These are phyloP conservation scores for Falcunculus frontatus DNA, from an alignment of 2,113 vertebrate species.

Conservation along the genomic window DNA sequence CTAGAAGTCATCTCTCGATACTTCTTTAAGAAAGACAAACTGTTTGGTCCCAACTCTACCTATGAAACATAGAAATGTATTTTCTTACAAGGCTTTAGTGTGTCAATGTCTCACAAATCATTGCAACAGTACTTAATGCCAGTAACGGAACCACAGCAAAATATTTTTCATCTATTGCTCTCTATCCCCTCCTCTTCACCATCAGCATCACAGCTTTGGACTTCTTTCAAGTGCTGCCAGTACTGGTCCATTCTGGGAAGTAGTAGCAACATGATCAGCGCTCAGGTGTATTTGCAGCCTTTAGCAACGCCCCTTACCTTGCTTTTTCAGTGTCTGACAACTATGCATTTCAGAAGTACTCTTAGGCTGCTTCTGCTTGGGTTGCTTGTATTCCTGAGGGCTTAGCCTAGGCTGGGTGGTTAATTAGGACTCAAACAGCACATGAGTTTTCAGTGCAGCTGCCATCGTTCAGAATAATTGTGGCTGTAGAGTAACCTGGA, in stretches of 20 bases:
- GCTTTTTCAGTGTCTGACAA: neutral
- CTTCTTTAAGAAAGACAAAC: neutral
- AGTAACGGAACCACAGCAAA: neutral
- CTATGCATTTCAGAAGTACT: neutral
- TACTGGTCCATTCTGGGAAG: neutral
- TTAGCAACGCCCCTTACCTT: neutral
- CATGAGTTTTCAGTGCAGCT: neutral
- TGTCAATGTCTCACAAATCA: neutral
- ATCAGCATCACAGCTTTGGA: neutral
- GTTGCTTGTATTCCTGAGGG: neutral
- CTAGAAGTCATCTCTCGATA: neutral
- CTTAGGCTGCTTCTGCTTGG: neutral
- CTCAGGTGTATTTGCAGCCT: neutral
- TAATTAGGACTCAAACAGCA: neutral
- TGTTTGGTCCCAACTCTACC: neutral
- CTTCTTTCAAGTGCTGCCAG: neutral
- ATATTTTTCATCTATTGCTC: neutral
- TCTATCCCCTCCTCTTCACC: neutral
- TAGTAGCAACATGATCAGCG: neutral
- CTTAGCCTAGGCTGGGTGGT: accelerated
- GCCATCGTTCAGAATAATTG: neutral
- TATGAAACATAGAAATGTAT: neutral
- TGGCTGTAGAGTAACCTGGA: neutral
- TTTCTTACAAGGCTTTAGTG: neutral
- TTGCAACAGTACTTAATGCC: neutral